Percentiles rank a stretch among this genome's conserved stretches.
These are phyloP conservation scores for Heliconius congener DNA, from an alignment of 1,140 invertebrate genomes.

Conservation along the genomic window DNA sequence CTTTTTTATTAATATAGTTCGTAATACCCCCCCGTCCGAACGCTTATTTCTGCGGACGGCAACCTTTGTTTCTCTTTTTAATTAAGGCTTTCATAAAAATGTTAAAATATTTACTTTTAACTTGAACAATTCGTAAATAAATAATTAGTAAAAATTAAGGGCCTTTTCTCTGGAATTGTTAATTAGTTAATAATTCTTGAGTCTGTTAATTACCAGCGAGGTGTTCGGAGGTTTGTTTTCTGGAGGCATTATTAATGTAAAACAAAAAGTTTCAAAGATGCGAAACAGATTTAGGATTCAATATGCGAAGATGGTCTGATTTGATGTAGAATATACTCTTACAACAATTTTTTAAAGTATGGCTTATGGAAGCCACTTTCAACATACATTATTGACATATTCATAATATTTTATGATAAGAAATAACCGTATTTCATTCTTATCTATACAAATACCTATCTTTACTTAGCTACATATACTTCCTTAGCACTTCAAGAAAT, in stretches of 20 bases:
- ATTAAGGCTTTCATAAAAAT: constrained; percentile 26
- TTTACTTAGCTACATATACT: neutral
- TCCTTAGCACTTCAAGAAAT: neutral
- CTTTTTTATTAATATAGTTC: constrained; percentile 16
- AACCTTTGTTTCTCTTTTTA: constrained; percentile 22
- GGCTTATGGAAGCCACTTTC: too few relatives aligned
- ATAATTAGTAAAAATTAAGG: constrained; percentile 20
- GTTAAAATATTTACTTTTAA: constrained; percentile 24
- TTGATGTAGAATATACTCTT: too few relatives aligned
- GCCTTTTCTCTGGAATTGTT: neutral
- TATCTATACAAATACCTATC: neutral
- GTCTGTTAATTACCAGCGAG: constrained; percentile 1
- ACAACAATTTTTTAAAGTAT: too few relatives aligned
- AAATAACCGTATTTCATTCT: neutral
- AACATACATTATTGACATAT: too few relatives aligned
- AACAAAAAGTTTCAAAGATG: too few relatives aligned
- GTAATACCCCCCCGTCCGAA: constrained; percentile 12
- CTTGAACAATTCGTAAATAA: constrained; percentile 19
- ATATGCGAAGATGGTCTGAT: too few relatives aligned
- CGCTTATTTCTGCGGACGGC: constrained; percentile 4
- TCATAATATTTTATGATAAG: neutral
- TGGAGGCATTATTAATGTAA: too few relatives aligned
- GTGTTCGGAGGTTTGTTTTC: neutral
- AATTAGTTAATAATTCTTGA: constrained; percentile 13
- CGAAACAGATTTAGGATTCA: too few relatives aligned